Evolutionary conservation across 1,140 invertebrate genomes (phyloP).

Genomic region (Paraescarpia echinospica): DNA sequence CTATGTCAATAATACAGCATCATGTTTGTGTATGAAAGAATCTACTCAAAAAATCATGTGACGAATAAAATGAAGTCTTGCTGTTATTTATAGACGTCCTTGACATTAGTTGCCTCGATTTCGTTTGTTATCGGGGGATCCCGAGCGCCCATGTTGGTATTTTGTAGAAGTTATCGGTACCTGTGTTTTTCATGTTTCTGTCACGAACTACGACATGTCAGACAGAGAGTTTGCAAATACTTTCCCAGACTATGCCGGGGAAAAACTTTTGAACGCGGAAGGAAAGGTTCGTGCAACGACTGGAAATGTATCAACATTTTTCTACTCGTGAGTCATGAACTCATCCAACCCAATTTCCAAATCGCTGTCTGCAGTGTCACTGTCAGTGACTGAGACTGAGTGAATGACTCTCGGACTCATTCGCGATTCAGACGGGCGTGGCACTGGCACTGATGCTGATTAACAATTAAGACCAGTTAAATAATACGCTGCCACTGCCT

Average conservation of each 20-base stretch:
- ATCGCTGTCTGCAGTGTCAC: too few species aligned
- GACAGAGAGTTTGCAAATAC: conserved; percentile 29
- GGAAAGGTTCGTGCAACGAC: conserved; percentile 28
- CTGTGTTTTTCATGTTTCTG: neutral
- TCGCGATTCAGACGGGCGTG: too few species aligned
- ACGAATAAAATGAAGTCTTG: neutral
- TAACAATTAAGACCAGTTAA: too few species aligned
- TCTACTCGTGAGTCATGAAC: too few species aligned
- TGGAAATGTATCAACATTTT: neutral
- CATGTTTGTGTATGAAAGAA: neutral
- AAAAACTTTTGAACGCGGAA: conserved; percentile 29
- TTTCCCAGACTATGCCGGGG: conserved; percentile 32
- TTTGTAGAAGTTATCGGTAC: neutral
- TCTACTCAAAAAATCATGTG: neutral
- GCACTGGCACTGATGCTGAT: too few species aligned
- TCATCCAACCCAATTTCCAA: too few species aligned
- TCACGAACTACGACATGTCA: conserved; percentile 3
- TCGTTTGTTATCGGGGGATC: neutral
- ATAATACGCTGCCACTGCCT: too few species aligned
- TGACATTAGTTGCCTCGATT: neutral
- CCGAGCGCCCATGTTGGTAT: neutral
- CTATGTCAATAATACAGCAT: too few species aligned
- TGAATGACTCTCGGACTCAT: too few species aligned
- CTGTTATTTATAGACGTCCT: neutral
- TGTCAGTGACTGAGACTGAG: too few species aligned